A percentile compares a stretch with the other conserved stretches of the same genome.
phyloP scores from a whole-genome alignment of 1,140 invertebrate genomes.

The Diachasmimorpha longicaudata region DNA sequence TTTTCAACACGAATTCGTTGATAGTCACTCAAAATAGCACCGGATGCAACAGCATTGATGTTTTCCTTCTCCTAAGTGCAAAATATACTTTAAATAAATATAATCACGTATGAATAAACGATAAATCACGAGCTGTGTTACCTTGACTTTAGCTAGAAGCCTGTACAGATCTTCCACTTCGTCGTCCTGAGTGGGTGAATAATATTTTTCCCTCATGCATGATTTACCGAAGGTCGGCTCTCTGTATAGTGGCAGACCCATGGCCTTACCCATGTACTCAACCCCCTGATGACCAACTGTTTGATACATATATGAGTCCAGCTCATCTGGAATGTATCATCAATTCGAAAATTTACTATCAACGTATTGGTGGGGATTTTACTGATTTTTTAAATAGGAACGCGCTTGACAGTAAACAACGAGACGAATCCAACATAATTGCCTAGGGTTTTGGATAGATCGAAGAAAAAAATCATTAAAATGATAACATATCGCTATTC shows the following conservation, averaged over 20 bases:
- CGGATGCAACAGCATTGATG: slow-evolving; percentile 92
- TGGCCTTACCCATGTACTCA: slow-evolving; percentile 89
- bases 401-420: no score
- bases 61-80: slow-evolving; percentile 72
- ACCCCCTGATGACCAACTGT: slow-evolving; percentile 97
- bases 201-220: slow-evolving; percentile 79
- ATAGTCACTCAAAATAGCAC: slow-evolving; percentile 97
- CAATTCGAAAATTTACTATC: no score
- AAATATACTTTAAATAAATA: slow-evolving; percentile 17
- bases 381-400: no score
- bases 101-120: slow-evolving; percentile 10
- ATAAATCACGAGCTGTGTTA: slow-evolving; percentile 50
- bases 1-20: slow-evolving; percentile 97
- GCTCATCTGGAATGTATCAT: slow-evolving; percentile 74
- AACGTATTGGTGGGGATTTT: no score
- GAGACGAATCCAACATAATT: no score
- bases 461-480: no score
- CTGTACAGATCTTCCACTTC: slow-evolving; percentile 98
- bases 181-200: slow-evolving; percentile 85
- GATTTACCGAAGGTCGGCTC: slow-evolving; percentile 84
- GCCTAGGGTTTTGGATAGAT: no score
- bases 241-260: slow-evolving; percentile 90
- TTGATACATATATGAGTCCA: slow-evolving; percentile 99
- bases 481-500: no score
- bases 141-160: slow-evolving; percentile 84